Percentiles rank a stretch among this genome's conserved stretches.
Evolutionary conservation across 2,113 vertebrate species (phyloP).

Genomic region (Paramisgurnus dabryanus): DNA sequence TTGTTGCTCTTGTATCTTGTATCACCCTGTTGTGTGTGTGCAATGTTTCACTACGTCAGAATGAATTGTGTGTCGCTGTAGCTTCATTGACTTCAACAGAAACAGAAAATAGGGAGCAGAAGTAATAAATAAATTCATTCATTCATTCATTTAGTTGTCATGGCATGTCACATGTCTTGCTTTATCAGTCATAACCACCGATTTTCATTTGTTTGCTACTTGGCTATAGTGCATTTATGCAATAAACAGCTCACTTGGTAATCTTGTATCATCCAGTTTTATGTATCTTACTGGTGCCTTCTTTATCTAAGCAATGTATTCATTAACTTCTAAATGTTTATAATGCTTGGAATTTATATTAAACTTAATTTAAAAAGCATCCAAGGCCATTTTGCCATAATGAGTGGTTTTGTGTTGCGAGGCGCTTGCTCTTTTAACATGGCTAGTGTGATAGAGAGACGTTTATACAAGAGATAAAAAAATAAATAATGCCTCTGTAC

Average conservation of each 20-base stretch:
- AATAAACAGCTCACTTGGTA: too few species aligned
- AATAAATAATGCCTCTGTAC: background rate
- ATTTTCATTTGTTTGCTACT: background rate
- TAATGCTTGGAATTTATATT: too few species aligned
- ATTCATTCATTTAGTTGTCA: background rate
- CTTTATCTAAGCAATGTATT: too few species aligned
- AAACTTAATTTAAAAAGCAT: too few species aligned
- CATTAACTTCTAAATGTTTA: too few species aligned
- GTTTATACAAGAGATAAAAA: background rate
- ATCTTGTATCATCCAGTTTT: too few species aligned
- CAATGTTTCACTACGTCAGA: constrained; percentile 5
- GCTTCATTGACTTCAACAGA: too few species aligned
- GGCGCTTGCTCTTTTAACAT: background rate
- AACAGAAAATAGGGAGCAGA: background rate
- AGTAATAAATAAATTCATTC: background rate
- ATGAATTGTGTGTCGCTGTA: background rate
- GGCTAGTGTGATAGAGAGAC: background rate
- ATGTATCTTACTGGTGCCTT: too few species aligned
- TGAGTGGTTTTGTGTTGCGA: too few species aligned
- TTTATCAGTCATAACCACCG: constrained; percentile 4
- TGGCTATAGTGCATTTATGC: background rate
- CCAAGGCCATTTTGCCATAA: too few species aligned
- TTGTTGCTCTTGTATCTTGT: constrained; percentile 76
- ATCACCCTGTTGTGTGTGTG: constrained; percentile 4
- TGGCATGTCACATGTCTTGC: constrained; percentile 20